Evolutionary conservation across 92 coral and sea anemone species (phyloP).

Genomic region (Zoanthus sansibaricus): DNA sequence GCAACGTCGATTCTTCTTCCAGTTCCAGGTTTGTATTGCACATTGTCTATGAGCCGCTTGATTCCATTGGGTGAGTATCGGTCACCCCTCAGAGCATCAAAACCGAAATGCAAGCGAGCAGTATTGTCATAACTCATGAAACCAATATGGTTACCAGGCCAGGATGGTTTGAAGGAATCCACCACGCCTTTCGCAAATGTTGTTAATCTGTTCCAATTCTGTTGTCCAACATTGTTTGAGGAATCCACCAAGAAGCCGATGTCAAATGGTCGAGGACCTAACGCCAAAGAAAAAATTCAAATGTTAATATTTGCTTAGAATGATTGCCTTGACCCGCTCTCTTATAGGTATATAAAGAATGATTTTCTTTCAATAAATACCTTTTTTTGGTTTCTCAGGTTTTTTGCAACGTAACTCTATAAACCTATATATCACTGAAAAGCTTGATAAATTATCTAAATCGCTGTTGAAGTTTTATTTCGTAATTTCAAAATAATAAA

Average conservation of each 20-base stretch:
- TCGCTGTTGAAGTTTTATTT: no score
- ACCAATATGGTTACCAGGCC: constrained; percentile 70
- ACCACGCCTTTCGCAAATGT: constrained; percentile 61
- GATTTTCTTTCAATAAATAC: no score
- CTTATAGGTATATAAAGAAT: no score
- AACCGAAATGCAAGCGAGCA: constrained; percentile 56
- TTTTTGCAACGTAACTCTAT: no score
- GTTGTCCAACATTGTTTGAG: constrained; percentile 53
- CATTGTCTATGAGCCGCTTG: constrained; percentile 52
- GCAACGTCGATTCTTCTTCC: constrained; percentile 73
- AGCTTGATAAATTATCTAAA: no score
- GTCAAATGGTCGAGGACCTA: constrained; percentile 63
- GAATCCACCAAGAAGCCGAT: constrained; percentile 86
- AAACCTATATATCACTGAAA: no score
- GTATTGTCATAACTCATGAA: background rate
- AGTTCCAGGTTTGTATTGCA: constrained; percentile 50
- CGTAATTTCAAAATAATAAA: no score
- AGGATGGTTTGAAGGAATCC: constrained; percentile 71
- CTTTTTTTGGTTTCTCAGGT: no score
- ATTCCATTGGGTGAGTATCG: constrained; percentile 49
- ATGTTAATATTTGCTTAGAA: no score
- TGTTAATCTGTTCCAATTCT: constrained; percentile 72
- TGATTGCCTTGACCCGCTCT: no score
- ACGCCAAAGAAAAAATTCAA: background rate
- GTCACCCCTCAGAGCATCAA: constrained; percentile 57